Base-by-base conservation (phyloP, 2,888 invertebrate species). In the Crematogaster levior region DNA sequence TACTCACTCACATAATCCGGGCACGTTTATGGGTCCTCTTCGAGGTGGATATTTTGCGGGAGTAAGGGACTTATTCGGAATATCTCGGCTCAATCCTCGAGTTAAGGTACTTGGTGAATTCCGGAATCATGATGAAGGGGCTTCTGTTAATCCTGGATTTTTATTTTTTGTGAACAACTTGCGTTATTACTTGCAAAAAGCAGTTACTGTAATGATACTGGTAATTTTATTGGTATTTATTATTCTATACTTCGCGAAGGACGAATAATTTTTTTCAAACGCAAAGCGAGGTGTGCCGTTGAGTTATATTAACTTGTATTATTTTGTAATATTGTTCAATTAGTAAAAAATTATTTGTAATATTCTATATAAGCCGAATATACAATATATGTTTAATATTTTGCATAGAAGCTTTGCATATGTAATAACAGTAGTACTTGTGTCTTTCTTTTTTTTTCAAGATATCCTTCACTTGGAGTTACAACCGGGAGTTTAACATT, bases 1-100 rank as follows among this genome's bases (percentile, higher is more conserved):
- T 72, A 75, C 46, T 85, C 72, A 79, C 74, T 79, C 77, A n/a
- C 40, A 77, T 48, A 81, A 81, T 77, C 72, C 72, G 12, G 1
- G 18, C 72, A 77, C 77, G 56, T 77, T 56, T 70, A 34, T 24
- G 40, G 30, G 7, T 43, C 72, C 65, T 56, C 72, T 70, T 70
- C 34, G 72, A n/a, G 70, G 21, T n/a, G 34, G 43, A 70, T 77
- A 43, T 77, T 77, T 77, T 18, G 24, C 34, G 34, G 34, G 51
- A 21, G 30, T 40, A 56, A 40, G 21, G 21, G 43, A 70, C 72
- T 77, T 77, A 77, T 56, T 70, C 30, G 77, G 18, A 43, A 43
- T 70, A 68, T 56, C 77, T 43, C 53, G 18, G 72, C 21, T 70
- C 27, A 37, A 7, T 15, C 40, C 21, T n/a, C 58, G 40, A 34